These are phyloP conservation scores for Caenorhabditis inopinata DNA, from an alignment of 1,140 invertebrate genomes.

Conservation along the genomic window DNA sequence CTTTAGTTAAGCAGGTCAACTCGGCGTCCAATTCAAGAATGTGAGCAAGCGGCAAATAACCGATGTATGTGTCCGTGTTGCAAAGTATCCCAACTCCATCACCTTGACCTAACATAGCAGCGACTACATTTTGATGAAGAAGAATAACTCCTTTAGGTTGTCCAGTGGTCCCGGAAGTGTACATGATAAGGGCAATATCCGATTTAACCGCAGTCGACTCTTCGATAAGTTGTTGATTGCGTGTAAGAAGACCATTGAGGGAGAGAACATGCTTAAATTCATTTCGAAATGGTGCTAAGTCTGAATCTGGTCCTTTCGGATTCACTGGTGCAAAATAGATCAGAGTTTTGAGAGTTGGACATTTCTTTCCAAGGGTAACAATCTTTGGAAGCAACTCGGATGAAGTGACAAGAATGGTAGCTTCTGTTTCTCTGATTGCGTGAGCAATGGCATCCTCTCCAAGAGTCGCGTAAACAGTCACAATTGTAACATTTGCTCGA, in stretches of 20 bases:
- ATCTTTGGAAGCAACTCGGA: constrained; percentile 40
- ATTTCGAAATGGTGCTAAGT: not conserved
- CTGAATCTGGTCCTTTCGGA: not conserved
- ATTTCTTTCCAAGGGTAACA: constrained; percentile 38
- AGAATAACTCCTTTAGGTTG: constrained; percentile 62
- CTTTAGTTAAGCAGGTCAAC: constrained; percentile 33
- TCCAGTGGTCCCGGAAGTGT: constrained; percentile 36
- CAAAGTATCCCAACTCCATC: constrained; percentile 41
- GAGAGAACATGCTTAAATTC: constrained; percentile 43
- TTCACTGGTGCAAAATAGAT: constrained; percentile 42
- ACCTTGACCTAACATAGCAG: constrained; percentile 26
- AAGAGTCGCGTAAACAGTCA: constrained; percentile 93
- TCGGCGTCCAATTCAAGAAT: constrained; percentile 46
- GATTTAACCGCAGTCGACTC: constrained; percentile 21
- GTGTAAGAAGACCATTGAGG: not conserved
- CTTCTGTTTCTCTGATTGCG: constrained; percentile 42
- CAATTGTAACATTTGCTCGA: constrained; percentile 86
- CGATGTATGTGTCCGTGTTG: constrained; percentile 41
- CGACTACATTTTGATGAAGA: constrained; percentile 67
- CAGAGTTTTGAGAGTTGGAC: constrained; percentile 36
- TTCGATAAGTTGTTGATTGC: not conserved
- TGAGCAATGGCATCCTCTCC: constrained; percentile 72
- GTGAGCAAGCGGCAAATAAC: constrained; percentile 45
- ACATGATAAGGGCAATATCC: constrained; percentile 37
- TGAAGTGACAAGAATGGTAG: constrained; percentile 43